A percentile compares a stretch with the other conserved stretches of the same genome.
phyloP scores from a whole-genome alignment of 92 coral and sea anemone genomes.

The Epizoanthus stellaris region DNA sequence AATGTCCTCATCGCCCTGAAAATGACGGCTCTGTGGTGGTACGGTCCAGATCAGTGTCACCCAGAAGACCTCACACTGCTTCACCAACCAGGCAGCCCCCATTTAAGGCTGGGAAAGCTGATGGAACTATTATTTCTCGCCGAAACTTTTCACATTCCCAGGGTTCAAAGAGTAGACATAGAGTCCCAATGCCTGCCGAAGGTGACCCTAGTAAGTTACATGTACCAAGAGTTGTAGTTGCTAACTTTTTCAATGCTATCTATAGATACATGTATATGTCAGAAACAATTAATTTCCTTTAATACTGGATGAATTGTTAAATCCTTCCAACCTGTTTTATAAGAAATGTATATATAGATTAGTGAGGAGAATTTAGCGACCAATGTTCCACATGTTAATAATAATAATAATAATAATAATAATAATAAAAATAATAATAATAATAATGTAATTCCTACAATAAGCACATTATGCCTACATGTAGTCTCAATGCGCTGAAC shows the following conservation, averaged over 20 bases:
- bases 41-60: slow-evolving; percentile 93
- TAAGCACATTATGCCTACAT: no score
- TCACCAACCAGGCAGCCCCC: slow-evolving; percentile 83
- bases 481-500: no score
- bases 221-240: no score
- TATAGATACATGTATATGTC: background rate
- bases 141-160: slow-evolving; percentile 70
- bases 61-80: slow-evolving; percentile 75
- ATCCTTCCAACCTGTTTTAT: background rate
- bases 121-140: slow-evolving; percentile 89
- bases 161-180: slow-evolving; percentile 48
- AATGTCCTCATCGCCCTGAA: slow-evolving; percentile 98
- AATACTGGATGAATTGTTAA: no score
- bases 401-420: no score
- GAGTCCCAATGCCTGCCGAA: slow-evolving; percentile 77
- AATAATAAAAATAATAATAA: no score
- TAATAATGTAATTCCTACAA: no score
- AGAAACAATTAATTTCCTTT: background rate
- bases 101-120: slow-evolving; percentile 96
- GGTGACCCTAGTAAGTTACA: slow-evolving; percentile 92
- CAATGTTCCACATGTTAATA: no score
- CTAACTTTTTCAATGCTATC: background rate
- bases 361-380: no score
- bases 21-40: slow-evolving; percentile 82
- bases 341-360: no score